Percentiles rank a stretch among this genome's conserved stretches.
These are phyloP conservation scores for Meloidogyne floridensis DNA, from an alignment of 1,140 invertebrate species.

Conservation along the genomic window DNA sequence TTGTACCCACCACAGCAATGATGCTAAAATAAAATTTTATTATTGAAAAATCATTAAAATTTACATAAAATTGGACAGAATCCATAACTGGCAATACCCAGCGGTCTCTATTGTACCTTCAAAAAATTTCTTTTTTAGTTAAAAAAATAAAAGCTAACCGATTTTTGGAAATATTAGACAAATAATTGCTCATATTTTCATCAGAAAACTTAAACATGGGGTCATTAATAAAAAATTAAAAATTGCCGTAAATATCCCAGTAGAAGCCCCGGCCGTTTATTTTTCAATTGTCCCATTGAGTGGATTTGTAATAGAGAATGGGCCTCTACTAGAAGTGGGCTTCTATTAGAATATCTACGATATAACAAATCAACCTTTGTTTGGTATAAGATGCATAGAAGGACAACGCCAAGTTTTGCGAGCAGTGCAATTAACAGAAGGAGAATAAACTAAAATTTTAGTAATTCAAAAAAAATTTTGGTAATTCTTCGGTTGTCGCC, in stretches of 20 bases:
- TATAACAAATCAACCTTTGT: slow-evolving; percentile 33
- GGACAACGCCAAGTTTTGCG: neutral
- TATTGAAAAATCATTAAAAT: slow-evolving; percentile 13
- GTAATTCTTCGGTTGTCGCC: too few relatives aligned
- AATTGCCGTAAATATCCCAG: too few relatives aligned
- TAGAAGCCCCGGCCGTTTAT: too few relatives aligned
- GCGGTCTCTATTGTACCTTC: slow-evolving; percentile 55
- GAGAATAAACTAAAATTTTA: slow-evolving; percentile 23
- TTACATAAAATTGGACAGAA: slow-evolving; percentile 60
- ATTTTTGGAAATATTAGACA: slow-evolving; percentile 60
- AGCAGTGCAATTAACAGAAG: slow-evolving; percentile 18
- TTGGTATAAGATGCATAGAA: neutral
- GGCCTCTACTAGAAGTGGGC: too few relatives aligned
- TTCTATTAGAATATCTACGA: neutral
- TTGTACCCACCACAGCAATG: slow-evolving; percentile 61
- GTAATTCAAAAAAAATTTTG: neutral
- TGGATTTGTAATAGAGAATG: too few relatives aligned
- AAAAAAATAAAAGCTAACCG: slow-evolving; percentile 17
- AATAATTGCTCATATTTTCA: slow-evolving; percentile 52
- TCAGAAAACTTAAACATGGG: slow-evolving; percentile 52
- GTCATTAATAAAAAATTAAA: too few relatives aligned
- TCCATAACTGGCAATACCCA: slow-evolving; percentile 63
- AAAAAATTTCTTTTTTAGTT: neutral
- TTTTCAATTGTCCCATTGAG: too few relatives aligned
- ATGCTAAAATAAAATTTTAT: slow-evolving; percentile 56